These are phyloP conservation scores for Pollenia labialis DNA, from an alignment of 2,888 invertebrate genomes.

Conservation along the genomic window DNA sequence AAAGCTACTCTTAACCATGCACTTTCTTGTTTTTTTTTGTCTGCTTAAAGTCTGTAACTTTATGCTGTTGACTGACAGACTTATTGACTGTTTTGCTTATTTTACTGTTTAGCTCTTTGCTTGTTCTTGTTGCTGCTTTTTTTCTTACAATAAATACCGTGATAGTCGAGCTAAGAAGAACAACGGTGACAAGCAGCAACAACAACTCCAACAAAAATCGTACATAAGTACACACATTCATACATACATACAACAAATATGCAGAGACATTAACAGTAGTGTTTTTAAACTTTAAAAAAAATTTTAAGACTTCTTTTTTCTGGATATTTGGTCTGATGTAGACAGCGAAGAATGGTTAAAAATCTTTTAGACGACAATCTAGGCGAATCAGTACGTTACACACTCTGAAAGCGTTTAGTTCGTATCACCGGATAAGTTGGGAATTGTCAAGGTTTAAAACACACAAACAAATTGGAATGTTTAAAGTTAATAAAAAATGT, in stretches of 20 bases:
- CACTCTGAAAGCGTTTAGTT: constrained; percentile 63
- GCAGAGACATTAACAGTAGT: constrained; percentile 61
- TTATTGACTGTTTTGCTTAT: constrained; percentile 21
- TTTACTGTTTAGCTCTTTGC: constrained; percentile 27
- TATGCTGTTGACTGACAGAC: constrained; percentile 32
- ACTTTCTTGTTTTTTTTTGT: constrained; percentile 78
- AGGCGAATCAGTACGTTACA: constrained; percentile 62
- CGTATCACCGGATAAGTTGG: constrained; percentile 54
- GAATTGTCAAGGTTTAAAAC: not conserved
- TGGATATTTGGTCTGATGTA: constrained; percentile 65
- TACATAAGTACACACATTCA: not conserved
- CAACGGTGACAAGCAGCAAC: constrained; percentile 65
- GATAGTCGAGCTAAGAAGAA: constrained; percentile 58
- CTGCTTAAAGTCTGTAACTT: constrained; percentile 52
- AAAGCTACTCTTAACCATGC: constrained; percentile 70
- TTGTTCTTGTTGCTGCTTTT: not conserved
- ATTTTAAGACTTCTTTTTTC: constrained; percentile 45
- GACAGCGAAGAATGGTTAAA: constrained; percentile 66
- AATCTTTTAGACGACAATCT: constrained; percentile 66
- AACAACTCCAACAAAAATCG: constrained; percentile 4
- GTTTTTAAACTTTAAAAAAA: too few species aligned
- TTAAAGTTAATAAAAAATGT: constrained; percentile 24
- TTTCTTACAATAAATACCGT: constrained; percentile 49
- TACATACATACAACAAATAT: not conserved
- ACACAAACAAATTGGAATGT: not conserved